Evolutionary conservation across 2,113 vertebrate genomes (phyloP), one percentile per base, ranked within the genome.

Genomic region (Melanotaenia duboulayi): DNA sequence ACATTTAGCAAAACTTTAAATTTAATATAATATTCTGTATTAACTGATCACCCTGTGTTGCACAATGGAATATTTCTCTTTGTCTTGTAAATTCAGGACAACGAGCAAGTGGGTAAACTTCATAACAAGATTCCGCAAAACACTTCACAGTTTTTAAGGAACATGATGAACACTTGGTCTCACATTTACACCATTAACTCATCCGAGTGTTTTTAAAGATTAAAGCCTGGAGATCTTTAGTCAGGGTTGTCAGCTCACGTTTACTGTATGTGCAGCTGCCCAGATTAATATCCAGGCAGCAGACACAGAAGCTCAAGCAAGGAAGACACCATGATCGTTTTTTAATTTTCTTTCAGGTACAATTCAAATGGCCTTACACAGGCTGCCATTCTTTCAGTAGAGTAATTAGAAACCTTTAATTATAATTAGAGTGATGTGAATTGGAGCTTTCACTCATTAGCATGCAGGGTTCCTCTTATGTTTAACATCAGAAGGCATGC

Each of bases 361-460:
- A 73, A 82, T 85, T 89, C 82, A 78, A 64, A 79, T 79, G 76
- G 74, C 81, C 82, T 86, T 76, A 68, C 68, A 44, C 71, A 40
- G 70, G 51, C 85, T 89, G 87, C 76, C 85, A 82, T 85, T 93
- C 86, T 87, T 84, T 80, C 76, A 68, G 56, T 32, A 57, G 72
- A 82, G 78, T 88, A 88, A 88, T 90, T 92, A 90, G 78, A 85
- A 85, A 73, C 48, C 67, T 57, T 80, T 89, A 87, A 90, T 91
- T 89, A 88, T 87, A 90, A 92, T 92, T 84, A 91, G 76, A 74
- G 66, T 69, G 80, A 58, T 65, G 37, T 78, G 86, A 90, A 80
- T 86, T 50, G 37, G 81, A 74, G 86, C 77, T 60, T 68, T 74
- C 65, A 74, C 91, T 91, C 89, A 89, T 90, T 89, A 90, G 69